These are phyloP conservation scores for Gallinago jamesoni DNA, from an alignment of 2,113 vertebrate species.

Conservation along the genomic window DNA sequence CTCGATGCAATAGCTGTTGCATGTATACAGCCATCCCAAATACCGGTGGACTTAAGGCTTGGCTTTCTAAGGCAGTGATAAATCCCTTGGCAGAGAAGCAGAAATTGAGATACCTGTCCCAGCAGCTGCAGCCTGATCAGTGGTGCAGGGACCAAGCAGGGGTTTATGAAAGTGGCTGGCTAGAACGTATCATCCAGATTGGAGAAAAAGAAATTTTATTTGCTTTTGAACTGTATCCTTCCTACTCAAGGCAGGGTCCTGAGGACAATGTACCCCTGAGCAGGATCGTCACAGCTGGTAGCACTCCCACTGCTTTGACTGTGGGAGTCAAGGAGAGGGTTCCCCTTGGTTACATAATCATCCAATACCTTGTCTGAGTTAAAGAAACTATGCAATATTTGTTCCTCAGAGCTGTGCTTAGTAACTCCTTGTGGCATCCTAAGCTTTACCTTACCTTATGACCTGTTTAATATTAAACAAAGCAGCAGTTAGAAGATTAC, in stretches of 20 bases:
- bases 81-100: background rate
- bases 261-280: accelerated
- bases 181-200: background rate
- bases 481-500: background rate
- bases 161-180: background rate
- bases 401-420: background rate
- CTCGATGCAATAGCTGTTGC: background rate
- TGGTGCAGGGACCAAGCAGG: background rate
- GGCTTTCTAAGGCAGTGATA: background rate
- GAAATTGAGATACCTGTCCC: background rate
- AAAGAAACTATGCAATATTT: background rate
- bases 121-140: background rate
- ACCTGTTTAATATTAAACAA: background rate
- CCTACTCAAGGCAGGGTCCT: background rate
- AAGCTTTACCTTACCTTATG: background rate
- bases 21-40: background rate
- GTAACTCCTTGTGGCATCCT: background rate
- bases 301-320: background rate
- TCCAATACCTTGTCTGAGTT: background rate
- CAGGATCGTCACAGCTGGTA: background rate
- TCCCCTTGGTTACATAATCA: background rate
- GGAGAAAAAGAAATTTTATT: background rate
- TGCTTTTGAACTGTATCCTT: background rate
- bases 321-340: background rate
- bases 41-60: background rate